Base-by-base conservation (phyloP, 1,140 invertebrate species). In the Metopolophium dirhodum region DNA sequence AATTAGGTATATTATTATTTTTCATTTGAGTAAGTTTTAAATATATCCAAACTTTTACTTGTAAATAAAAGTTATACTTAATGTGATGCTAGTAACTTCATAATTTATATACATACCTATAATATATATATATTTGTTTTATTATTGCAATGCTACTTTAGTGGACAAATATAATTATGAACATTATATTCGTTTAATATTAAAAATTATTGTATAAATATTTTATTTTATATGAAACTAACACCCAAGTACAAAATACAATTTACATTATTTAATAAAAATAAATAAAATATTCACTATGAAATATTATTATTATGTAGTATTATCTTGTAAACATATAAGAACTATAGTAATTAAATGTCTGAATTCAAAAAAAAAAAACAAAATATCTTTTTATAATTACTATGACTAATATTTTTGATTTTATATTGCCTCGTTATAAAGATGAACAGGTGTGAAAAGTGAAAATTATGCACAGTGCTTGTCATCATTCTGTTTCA, bases 31-130 rank as follows among this genome's bases (percentile, higher is more conserved):
- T 89, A 41, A 41, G n/a, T 89, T 57, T 89, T 37, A 57, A 89
- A 89, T 89, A 89, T 57, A 57, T 51, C 20, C 26, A 54, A 89
- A 89, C 87, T 89, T 89, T 89, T 18, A 54, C 35, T n/a, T 49
- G 45, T 30, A 54, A 89, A 89, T 89, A 23, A 89, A 54, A 89
- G n/a, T 89, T 54, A 11, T 54, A 26, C 35, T 89, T 54, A 41
- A 89, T 57, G 87, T 8, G 37, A 51, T 51, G 9, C 86, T 88
- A 54, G 47, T n/a, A 54, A 30, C 7, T n/a, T 49, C 1, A n/a
- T 87, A 49, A 87, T 30, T 87, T n/a, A 49, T 87, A 35, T 45
- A 41, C 7, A 14, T 51, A 51, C n/a, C n/a, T n/a, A n/a, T 51
- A 77, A 77, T 77, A n/a, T 37, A 83, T 47, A 47, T 22, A 22